Conservation (phyloP, 2,888 invertebrate genomes). For the Corythucha ciliata region DNA sequence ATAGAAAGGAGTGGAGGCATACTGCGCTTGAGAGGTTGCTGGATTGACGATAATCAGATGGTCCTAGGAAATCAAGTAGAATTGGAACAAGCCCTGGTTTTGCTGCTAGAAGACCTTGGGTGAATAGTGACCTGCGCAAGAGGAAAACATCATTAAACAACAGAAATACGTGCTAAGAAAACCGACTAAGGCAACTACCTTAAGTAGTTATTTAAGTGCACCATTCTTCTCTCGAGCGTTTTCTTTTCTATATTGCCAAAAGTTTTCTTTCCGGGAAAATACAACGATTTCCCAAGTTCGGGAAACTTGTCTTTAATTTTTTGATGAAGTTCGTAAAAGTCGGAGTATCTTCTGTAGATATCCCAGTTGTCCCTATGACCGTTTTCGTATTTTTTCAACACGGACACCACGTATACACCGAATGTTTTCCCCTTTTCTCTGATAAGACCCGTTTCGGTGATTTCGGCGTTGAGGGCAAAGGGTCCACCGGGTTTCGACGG, state of each 20-base stretch:
- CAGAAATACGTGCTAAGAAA: constrained; percentile 40
- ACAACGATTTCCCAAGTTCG: constrained; percentile 62
- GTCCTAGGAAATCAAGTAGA: constrained; percentile 56
- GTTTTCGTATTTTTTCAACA: constrained; percentile 56
- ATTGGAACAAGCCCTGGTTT: constrained; percentile 55
- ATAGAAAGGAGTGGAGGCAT: constrained; percentile 32
- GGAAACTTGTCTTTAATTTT: constrained; percentile 74
- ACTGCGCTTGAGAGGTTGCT: constrained; percentile 53
- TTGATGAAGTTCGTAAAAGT: constrained; percentile 81
- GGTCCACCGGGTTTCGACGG: constrained; percentile 38
- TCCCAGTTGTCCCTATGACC: constrained; percentile 75
- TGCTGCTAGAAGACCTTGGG: constrained; percentile 22
- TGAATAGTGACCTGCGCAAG: constrained; percentile 19
- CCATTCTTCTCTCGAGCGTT: constrained; percentile 75
- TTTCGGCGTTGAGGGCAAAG: constrained; percentile 48
- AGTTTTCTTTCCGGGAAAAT: constrained; percentile 86
- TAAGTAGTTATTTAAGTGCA: constrained; percentile 71
- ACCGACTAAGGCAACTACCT: constrained; percentile 55
- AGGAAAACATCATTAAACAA: no score
- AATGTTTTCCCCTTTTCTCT: constrained; percentile 76
- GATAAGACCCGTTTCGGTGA: constrained; percentile 61
- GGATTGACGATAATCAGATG: constrained; percentile 55
- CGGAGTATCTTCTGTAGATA: constrained; percentile 84
- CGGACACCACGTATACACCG: constrained; percentile 79
- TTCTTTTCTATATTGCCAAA: constrained; percentile 83